Evolutionary conservation across 2,888 invertebrate genomes (phyloP), one percentile per base, ranked within the genome.

Genomic region (Xanthia icteritia): DNA sequence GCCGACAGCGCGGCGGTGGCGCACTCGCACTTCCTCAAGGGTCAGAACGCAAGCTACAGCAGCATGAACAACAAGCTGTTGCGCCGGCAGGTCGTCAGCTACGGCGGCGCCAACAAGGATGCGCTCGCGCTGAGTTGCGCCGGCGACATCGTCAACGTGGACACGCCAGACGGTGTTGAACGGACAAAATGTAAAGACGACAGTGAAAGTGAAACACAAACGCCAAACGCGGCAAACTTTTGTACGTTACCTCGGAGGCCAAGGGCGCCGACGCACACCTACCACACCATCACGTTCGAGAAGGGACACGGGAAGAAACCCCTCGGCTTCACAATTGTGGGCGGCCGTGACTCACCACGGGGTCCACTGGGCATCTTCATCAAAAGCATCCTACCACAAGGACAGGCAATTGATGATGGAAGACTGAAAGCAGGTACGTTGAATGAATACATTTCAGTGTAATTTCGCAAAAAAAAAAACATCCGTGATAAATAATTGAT

Each of bases 321-420:
- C 0, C 97, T 99, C 54, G 99, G 99, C n/a, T 99, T 99, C 92
- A 98, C 98, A 20, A 98, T 99, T 87, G 99, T 99, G 5, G 99
- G 99, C 63, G 99, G 99, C 67, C 97, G 98, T 78, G 99, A 99
- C 92, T 98, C 98, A 56, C 98, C 98, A 4, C 97, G 98, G 92
- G 98, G 98, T 77, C 98, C 98, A 82, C 97, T 98, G 92, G 98
- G 98, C 65, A 98, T 99, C 92, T 98, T 98, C 94, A 98, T 99
- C 87, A 98, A 98, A 93, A 98, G 98, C 91, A 98, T 99, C 87
- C 97, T 98, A 89, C 97, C 98, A 66, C 97, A 97, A 92, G 99
- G 99, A 63, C 98, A 98, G 93, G 98, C 99, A 61, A 97, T 98
- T 73, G 98, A 98, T 90, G 98, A 98, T 94, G 98, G 98, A 63